Conservation (phyloP, 1,140 invertebrate species). For the Homalodisca vitripennis region DNA sequence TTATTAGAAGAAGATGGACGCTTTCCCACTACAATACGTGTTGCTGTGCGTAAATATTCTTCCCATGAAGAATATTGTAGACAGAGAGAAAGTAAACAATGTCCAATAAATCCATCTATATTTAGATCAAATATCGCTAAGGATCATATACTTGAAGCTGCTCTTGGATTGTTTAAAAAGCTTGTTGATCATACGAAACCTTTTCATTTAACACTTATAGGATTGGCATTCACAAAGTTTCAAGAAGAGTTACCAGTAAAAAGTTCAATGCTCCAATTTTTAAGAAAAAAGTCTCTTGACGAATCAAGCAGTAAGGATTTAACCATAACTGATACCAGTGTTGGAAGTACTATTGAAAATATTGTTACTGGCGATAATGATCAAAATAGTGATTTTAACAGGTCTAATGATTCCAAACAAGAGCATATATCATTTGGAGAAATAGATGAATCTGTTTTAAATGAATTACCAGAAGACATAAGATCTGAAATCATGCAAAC, state of each 20-base stretch:
- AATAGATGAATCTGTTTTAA: constrained; percentile 12
- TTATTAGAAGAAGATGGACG: constrained; percentile 73
- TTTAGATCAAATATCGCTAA: constrained; percentile 58
- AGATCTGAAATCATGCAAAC: constrained; percentile 16
- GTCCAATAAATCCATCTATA: constrained; percentile 62
- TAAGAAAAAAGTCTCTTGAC: not conserved
- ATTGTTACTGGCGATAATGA: not conserved
- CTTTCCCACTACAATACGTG: constrained; percentile 67
- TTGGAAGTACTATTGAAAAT: no score
- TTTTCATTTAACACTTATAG: constrained; percentile 74
- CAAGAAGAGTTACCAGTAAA: constrained; percentile 39
- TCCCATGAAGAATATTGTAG: constrained; percentile 55
- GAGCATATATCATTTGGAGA: not conserved
- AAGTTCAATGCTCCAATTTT: constrained; percentile 49
- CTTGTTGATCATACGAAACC: constrained; percentile 67
- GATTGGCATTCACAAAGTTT: constrained; percentile 76
- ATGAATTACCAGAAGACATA: constrained; percentile 7
- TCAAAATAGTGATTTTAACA: not conserved
- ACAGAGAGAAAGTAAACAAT: constrained; percentile 70
- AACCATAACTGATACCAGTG: no score
- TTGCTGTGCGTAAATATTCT: constrained; percentile 69
- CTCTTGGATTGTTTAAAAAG: constrained; percentile 73
- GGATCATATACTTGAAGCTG: constrained; percentile 63
- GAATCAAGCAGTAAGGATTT: no score
- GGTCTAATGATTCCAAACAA: not conserved